Evolutionary conservation across 2,113 vertebrate species (phyloP), one percentile per base, ranked within the genome.

Genomic region (Amazona vittata): DNA sequence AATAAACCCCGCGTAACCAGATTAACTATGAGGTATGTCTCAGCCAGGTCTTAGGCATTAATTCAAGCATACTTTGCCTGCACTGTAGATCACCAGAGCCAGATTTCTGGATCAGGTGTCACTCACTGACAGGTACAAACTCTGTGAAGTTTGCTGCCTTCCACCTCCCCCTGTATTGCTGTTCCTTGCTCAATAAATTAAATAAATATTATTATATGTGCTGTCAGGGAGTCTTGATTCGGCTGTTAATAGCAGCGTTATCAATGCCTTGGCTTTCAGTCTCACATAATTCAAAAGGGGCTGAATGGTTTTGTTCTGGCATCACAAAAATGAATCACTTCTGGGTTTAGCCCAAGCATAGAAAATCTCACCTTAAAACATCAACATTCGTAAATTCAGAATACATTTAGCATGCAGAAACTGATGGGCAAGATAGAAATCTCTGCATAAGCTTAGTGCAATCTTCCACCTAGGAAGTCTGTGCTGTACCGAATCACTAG

Each of bases 1-100:
- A 98, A 98, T 98, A 98, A 98, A 98, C 96, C 96, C 96, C 46
- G 8, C 95, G 85, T 97, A 98, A 98, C 98, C 97, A 98, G 97
- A 98, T 98, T 98, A 98, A 97, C 96, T 62, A 82, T 96, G 97
- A 98, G 97, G 96, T 97, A 97, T 97, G 97, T 86, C 92, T 95
- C 96, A 94, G 87, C 84, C 97, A 95, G 96, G 95, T 93, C 96
- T 93, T 82, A 78, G 92, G 95, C 94, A 96, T 97, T 97, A 95
- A 96, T 96, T 98, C 97, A 96, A 91, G 95, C 85, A 25, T 80
- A 50, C 76, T 97, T 97, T 92, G 92, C 73, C 64, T 75, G 77
- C 13, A 1, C 94, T 74, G 67, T 21, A 33, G 67, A 31, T 87
- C 44, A 41, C 83, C 75, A 81, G 68, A 95, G 87, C 67, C 84